These are phyloP conservation scores for Rhea pennata DNA, from an alignment of 2,113 vertebrate species.

Conservation along the genomic window DNA sequence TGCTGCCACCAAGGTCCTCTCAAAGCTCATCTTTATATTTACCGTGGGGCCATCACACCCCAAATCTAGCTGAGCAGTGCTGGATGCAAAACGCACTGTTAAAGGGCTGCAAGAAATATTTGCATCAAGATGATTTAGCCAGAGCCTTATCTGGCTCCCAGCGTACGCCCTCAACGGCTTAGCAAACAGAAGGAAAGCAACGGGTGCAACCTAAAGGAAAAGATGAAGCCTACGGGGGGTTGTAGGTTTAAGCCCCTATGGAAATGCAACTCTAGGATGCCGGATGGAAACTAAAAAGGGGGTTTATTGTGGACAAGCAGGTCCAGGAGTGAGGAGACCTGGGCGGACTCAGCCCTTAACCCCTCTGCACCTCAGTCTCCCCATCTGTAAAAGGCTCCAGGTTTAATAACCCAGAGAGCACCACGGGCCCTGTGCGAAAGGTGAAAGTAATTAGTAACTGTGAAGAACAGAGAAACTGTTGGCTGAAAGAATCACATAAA, in stretches of 20 bases:
- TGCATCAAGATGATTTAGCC: neutral
- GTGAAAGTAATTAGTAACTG: neutral
- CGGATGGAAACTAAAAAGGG: neutral
- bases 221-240: neutral
- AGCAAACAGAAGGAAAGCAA: neutral
- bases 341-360: neutral
- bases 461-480: neutral
- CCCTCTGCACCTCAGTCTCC: neutral
- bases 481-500: neutral
- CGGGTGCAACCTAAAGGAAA: neutral
- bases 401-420: neutral
- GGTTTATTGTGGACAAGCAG: neutral
- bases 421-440: fast-evolving
- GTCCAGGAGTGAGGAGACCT: neutral
- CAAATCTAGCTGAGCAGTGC: neutral
- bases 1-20: neutral
- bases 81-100: neutral
- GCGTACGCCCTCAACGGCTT: neutral
- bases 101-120: neutral
- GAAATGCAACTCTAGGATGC: neutral
- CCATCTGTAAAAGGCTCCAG: neutral
- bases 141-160: neutral
- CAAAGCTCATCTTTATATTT: neutral
- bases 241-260: neutral
- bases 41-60: fast-evolving